Percentiles rank a stretch among this genome's conserved stretches.
Evolutionary conservation across 2,797 vertebrate genomes (phyloP).

Genomic region (Carcharodon carcharias): DNA sequence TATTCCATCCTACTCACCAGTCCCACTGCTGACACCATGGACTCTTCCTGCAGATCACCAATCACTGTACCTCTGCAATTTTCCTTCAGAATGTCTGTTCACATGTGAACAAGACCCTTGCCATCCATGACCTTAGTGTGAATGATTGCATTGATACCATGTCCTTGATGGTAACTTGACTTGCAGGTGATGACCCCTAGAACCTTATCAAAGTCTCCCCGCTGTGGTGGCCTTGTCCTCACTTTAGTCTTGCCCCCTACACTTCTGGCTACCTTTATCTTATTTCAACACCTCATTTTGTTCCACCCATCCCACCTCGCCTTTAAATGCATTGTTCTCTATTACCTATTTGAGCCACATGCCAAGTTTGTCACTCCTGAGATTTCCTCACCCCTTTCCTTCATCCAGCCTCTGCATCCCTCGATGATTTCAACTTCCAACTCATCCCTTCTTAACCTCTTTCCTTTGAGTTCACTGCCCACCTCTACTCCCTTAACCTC

Average conservation of each 20-base stretch:
- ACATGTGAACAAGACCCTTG: background rate
- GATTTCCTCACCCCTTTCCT: background rate
- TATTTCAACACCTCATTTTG: background rate
- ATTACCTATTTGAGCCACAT: background rate
- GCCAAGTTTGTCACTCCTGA: background rate
- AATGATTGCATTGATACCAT: background rate
- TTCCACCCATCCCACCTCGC: background rate
- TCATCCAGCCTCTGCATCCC: background rate
- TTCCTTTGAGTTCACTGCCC: background rate
- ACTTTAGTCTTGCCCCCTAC: background rate
- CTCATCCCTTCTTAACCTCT: background rate
- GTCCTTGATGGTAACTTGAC: background rate
- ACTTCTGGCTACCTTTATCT: background rate
- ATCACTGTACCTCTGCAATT: background rate
- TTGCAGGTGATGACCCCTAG: background rate
- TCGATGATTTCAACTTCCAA: background rate
- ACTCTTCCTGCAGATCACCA: background rate
- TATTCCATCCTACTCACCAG: background rate
- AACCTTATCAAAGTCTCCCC: background rate
- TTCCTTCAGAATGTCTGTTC: background rate
- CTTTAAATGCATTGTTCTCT: background rate
- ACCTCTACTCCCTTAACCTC: background rate
- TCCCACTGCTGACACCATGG: background rate
- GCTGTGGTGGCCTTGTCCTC: background rate
- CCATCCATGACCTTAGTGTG: background rate